Evolutionary conservation across 2,113 vertebrate species (phyloP), one percentile per base, ranked within the genome.

Genomic region (Melanerpes formicivorus): DNA sequence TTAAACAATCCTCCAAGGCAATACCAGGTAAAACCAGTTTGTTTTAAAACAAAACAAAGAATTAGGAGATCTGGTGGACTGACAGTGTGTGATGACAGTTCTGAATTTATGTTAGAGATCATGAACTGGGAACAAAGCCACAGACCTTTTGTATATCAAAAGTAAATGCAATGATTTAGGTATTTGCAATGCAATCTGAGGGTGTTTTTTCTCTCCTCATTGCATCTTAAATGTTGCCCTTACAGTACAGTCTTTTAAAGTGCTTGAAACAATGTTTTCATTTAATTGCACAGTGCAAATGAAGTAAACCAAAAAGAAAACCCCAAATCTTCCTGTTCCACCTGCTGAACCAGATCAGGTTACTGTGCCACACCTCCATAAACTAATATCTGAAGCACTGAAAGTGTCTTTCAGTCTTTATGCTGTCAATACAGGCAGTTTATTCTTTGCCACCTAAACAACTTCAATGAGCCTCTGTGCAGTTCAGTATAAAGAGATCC

Each of bases 1-100:
- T 97, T 98, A 91, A 97, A 76, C 86, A 98, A 97, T 58, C 97
- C 96, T 94, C 98, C 98, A 86, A 98, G 98, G 87, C 98, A 87
- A 77, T 98, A 99, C 84, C 98, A 99, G 97, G 99, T 99, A 98
- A 98, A 0, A 15, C 6, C 10, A 50, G 15, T 74, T 77, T 71
- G 11, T 78, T 67, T 90, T 90, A 7, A 58, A 85, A 54, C 15
- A 26, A 78, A 70, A 34, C 44, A 30, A 67, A 67, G 44, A 65
- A 71, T 13, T 15, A 32, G 3, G 34, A 56, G 56, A 88, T 75
- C 26, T 63, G 5, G 5, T 22, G 77, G 62, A 80, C 29, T 40
- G 63, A 66, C 37, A 44, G 17, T 42, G 18, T 55, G 15, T 55
- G 15, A 87, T 32, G 13, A 59, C 30, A 58, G 14, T 64, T 76